phyloP scores from a whole-genome alignment of 2,113 vertebrate species.

The Pedetes capensis region DNA sequence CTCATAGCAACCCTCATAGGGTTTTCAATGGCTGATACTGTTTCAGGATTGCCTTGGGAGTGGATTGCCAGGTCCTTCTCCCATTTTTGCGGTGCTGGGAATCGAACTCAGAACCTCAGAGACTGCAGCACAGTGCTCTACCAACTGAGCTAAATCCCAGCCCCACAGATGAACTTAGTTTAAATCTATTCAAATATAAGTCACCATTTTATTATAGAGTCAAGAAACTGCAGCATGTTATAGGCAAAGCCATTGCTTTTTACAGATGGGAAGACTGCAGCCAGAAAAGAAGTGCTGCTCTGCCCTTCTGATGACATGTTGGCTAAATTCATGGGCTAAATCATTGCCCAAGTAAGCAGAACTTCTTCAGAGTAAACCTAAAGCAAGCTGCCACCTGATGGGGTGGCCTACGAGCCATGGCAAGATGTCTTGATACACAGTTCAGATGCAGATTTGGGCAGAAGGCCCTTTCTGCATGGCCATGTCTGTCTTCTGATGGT shows the following conservation, averaged over 20 bases:
- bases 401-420: neutral
- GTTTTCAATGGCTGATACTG: too few species aligned
- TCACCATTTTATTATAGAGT: neutral
- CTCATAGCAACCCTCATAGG: too few species aligned
- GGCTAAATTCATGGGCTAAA: neutral
- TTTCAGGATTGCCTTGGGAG: too few species aligned
- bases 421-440: neutral
- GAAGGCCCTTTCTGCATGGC: neutral
- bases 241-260: neutral
- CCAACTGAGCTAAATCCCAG: too few species aligned
- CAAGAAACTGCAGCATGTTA: neutral
- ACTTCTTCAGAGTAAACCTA: neutral
- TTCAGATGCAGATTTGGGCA: neutral
- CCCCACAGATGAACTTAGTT: neutral
- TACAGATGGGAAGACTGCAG: neutral
- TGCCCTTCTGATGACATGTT: neutral
- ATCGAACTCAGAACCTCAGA: too few species aligned
- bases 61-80: too few species aligned
- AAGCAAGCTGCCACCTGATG: neutral
- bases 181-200: neutral
- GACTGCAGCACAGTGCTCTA: too few species aligned
- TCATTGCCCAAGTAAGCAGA: neutral
- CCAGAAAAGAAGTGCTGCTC: neutral
- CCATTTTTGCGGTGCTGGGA: too few species aligned
- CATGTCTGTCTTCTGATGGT: neutral